Base-by-base conservation (phyloP, 2,888 invertebrate genomes). In the Pristionchus maxplancki region DNA sequence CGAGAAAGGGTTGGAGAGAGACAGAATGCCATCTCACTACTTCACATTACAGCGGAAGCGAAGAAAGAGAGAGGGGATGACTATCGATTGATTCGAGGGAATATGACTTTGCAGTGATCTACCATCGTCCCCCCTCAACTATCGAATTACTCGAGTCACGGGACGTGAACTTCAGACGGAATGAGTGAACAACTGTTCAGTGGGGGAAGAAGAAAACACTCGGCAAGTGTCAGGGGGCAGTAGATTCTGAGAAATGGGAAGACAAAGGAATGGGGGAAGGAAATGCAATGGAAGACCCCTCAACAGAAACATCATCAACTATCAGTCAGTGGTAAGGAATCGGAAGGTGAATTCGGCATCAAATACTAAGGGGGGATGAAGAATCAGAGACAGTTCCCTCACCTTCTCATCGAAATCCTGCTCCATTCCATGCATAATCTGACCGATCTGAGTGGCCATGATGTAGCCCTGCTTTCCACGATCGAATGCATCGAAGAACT, bases 401-500 rank as follows among this genome's bases (percentile, higher is more conserved):
- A 91, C 91, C 92, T 93, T 93, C 90, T 93, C 93, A 88, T 93
- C 93, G 89, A 93, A 93, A 88, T 93, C 93, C 90, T 93, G 94
- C 88, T 94, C 94, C 94, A 94, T 94, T 81, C 89, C 93, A 90
- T 93, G 92, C 94, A 94, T 94, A 90, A 94, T 94, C 89, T 93
- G 93, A 62, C 94, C 94, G 90, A 94, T 92, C 91, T 94, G 94
- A 31, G 94, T 94, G 91, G 94, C 94, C 94, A 94, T 94, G 92
- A 94, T 94, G 91, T 94, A 94, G 83, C 94, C 94, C 90, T 94
- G 94, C 91, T 94, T 94, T 90, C 94, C 94, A 88, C 94, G 92
- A 90, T 94, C 94, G 92, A 94, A 94, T 88, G 93, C 93, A 92
- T 94, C 94, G 92, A 94, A 94, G 93, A 94, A 94, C 89, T 93